phyloP scores from a whole-genome alignment of 2,888 invertebrate species.

The Poecilobothrus nobilitatus region DNA sequence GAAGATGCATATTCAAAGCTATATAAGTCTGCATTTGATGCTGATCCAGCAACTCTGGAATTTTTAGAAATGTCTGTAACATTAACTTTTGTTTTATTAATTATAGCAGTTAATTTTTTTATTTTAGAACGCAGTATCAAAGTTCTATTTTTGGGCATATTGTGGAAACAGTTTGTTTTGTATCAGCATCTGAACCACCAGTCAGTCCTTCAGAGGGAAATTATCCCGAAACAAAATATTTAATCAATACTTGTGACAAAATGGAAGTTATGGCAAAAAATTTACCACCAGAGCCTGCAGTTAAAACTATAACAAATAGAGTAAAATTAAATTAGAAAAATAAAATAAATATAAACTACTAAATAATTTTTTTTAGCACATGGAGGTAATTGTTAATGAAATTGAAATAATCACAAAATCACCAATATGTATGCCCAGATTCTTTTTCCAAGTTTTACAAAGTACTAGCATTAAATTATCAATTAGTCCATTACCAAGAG shows the following conservation, averaged over 20 bases:
- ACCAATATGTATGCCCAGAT: constrained; percentile 62
- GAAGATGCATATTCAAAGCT: constrained; percentile 67
- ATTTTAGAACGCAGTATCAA: constrained; percentile 35
- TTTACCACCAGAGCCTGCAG: constrained; percentile 37
- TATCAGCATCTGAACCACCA: constrained; percentile 40
- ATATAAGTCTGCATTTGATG: constrained; percentile 78
- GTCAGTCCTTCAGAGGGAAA: constrained; percentile 36
- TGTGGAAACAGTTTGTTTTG: constrained; percentile 41
- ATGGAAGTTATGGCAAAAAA: constrained; percentile 37
- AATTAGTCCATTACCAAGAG: constrained; percentile 70
- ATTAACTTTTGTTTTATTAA: background rate
- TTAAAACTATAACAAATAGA: constrained; percentile 40
- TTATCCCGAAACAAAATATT: constrained; percentile 41
- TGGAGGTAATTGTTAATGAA: constrained; percentile 52
- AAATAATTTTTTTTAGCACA: constrained; percentile 37
- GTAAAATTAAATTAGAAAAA: constrained; percentile 17
- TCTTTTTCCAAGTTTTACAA: constrained; percentile 78
- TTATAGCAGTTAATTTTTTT: constrained; percentile 25
- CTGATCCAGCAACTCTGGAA: constrained; percentile 67
- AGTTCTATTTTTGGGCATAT: constrained; percentile 40
- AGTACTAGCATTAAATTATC: constrained; percentile 73
- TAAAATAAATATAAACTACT: background rate
- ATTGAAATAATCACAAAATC: constrained; percentile 55
- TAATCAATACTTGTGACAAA: constrained; percentile 34
- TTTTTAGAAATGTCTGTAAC: constrained; percentile 57